Evolutionary conservation across 2,797 vertebrate species (phyloP).

Genomic region (Chaunax sp.): DNA sequence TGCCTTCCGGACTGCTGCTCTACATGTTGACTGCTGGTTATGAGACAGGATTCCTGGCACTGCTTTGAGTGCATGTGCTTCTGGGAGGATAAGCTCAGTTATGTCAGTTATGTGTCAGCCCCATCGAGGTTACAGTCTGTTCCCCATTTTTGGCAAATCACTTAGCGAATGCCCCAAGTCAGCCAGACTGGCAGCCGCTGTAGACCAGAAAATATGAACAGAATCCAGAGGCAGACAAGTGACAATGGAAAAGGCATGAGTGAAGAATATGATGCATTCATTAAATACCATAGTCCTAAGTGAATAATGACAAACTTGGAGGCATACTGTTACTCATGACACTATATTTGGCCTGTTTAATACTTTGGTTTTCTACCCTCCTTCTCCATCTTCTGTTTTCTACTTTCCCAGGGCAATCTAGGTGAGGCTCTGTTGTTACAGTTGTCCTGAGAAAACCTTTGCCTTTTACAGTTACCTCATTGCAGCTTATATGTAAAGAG

Average conservation of each 20-base stretch:
- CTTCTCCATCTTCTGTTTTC: neutral
- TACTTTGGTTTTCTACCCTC: conserved; percentile 5
- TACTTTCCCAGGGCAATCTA: conserved; percentile 12
- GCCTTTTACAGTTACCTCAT: conserved; percentile 32
- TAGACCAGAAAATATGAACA: conserved; percentile 70
- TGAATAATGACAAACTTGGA: conserved; percentile 14
- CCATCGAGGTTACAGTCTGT: conserved; percentile 67
- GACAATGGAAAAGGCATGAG: conserved; percentile 19
- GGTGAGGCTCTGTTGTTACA: conserved; percentile 32
- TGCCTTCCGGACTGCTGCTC: conserved; percentile 51
- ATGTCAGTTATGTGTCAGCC: conserved; percentile 78
- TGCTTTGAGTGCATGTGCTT: conserved; percentile 75
- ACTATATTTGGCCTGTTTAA: conserved; percentile 35
- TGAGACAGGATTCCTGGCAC: conserved; percentile 71
- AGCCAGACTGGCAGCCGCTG: conserved; percentile 59
- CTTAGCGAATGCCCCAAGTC: conserved; percentile 65
- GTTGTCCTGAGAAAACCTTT: conserved; percentile 43
- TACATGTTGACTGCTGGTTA: conserved; percentile 34
- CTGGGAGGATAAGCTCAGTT: conserved; percentile 76
- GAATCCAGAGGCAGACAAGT: conserved; percentile 56
- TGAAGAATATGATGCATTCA: conserved; percentile 37
- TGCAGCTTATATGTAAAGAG: conserved; percentile 48
- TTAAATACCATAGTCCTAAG: conserved; percentile 36
- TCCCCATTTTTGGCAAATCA: conserved; percentile 76
- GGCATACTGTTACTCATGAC: conserved; percentile 12